Percentiles rank a stretch among this genome's conserved stretches.
phyloP scores from a whole-genome alignment of 2,113 vertebrate genomes.

The Natator depressus region DNA sequence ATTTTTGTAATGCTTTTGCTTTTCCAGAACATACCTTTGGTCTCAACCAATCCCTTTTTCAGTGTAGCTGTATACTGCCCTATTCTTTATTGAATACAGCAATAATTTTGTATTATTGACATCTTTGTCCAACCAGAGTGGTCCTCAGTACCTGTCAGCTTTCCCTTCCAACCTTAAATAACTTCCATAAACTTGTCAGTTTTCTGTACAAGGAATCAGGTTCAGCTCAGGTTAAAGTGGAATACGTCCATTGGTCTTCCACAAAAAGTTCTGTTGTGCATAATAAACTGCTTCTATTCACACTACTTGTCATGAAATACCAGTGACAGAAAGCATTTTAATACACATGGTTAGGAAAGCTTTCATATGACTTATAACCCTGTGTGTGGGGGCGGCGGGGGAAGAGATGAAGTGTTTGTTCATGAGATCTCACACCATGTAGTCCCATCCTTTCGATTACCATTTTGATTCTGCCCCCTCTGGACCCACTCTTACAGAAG shows the following conservation, averaged over 20 bases:
- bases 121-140: not conserved
- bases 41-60: not conserved
- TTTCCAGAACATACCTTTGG: not conserved
- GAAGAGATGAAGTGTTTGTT: not conserved
- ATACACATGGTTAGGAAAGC: not conserved
- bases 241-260: not conserved
- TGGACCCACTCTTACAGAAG: not conserved
- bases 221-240: not conserved
- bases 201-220: not conserved
- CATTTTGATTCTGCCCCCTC: not conserved
- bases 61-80: not conserved
- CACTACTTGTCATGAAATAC: not conserved
- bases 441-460: not conserved
- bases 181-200: not conserved
- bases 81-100: not conserved
- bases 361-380: not conserved
- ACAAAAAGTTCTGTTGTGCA: not conserved
- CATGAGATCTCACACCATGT: not conserved
- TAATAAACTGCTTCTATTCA: not conserved
- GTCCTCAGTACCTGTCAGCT: not conserved
- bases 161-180: not conserved
- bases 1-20: not conserved
- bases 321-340: not conserved
- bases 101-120: not conserved
- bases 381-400: too few relatives aligned